phyloP scores from a whole-genome alignment of 37 sponge, comb jelly and placozoan genomes.

The Spongia lamella region DNA sequence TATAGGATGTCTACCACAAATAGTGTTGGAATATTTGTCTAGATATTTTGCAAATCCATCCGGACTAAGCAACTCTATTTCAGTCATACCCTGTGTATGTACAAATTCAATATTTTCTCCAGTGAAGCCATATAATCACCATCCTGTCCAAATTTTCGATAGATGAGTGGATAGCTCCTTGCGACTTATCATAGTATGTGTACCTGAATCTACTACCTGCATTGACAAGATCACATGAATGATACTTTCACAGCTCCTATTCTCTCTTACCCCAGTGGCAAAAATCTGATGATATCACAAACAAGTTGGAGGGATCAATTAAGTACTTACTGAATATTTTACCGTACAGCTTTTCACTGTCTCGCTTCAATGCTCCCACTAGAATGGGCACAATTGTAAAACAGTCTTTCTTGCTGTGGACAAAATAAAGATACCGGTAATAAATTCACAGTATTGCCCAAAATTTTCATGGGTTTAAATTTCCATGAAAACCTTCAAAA shows the following conservation, averaged over 20 bases:
- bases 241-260: neutral
- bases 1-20: slow-evolving; percentile 99
- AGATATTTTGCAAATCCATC: slow-evolving; percentile 76
- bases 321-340: slow-evolving; percentile 72
- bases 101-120: too few species aligned
- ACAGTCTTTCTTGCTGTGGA: slow-evolving; percentile 21
- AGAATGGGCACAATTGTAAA: slow-evolving; percentile 87
- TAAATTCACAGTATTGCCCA: neutral
- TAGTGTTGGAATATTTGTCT: slow-evolving; percentile 76
- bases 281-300: slow-evolving; percentile 97
- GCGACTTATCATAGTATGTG: slow-evolving; percentile 72
- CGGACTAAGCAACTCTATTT: slow-evolving; percentile 72
- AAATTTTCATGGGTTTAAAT: neutral
- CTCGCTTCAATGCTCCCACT: slow-evolving; percentile 74
- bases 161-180: slow-evolving; percentile 74
- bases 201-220: slow-evolving; percentile 81
- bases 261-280: slow-evolving; percentile 94
- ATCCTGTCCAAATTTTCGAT: slow-evolving; percentile 81
- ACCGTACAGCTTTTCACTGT: slow-evolving; percentile 73
- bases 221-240: neutral
- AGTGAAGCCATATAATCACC: slow-evolving; percentile 42
- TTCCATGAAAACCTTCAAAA: too few species aligned
- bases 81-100: slow-evolving; percentile 83
- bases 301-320: slow-evolving; percentile 83
- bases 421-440: neutral